phyloP scores from a whole-genome alignment of 1,140 invertebrate species.

The Dufourea novaeangliae region DNA sequence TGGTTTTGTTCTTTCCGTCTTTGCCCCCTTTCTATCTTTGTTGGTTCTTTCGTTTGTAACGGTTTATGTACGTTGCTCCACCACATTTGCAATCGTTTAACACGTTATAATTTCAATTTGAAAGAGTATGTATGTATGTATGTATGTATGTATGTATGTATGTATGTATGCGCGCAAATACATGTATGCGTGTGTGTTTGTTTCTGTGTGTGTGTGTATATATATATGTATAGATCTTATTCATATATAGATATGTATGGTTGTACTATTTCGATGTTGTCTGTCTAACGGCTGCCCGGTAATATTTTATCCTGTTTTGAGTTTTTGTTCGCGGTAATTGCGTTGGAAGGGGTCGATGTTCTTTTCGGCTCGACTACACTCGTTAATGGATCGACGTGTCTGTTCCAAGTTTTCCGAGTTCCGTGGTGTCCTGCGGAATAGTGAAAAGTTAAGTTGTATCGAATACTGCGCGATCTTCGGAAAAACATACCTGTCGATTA shows the following conservation, averaged over 20 bases:
- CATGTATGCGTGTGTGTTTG: background rate
- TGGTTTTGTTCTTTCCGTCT: too few species aligned
- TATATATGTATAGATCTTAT: too few species aligned
- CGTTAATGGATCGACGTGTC: background rate
- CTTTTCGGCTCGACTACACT: background rate
- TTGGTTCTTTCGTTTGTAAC: too few species aligned
- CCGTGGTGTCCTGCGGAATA: constrained; percentile 36
- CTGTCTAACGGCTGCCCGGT: background rate
- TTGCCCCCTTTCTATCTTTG: too few species aligned
- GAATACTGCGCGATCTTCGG: background rate
- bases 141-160: background rate
- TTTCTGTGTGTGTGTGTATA: background rate
- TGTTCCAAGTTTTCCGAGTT: background rate
- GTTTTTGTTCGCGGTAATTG: too few species aligned
- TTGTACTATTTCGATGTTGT: background rate
- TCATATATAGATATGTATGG: too few species aligned
- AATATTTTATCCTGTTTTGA: background rate
- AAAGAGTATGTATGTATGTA: background rate
- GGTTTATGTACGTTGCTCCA: background rate
- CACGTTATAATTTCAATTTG: background rate
- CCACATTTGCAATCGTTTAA: background rate
- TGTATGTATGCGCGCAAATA: background rate
- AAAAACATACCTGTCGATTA: background rate
- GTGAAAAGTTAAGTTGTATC: background rate
- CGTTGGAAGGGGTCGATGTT: too few species aligned